phyloP scores from a whole-genome alignment of 1,140 invertebrate species.

The Brachionus manjavacas region DNA sequence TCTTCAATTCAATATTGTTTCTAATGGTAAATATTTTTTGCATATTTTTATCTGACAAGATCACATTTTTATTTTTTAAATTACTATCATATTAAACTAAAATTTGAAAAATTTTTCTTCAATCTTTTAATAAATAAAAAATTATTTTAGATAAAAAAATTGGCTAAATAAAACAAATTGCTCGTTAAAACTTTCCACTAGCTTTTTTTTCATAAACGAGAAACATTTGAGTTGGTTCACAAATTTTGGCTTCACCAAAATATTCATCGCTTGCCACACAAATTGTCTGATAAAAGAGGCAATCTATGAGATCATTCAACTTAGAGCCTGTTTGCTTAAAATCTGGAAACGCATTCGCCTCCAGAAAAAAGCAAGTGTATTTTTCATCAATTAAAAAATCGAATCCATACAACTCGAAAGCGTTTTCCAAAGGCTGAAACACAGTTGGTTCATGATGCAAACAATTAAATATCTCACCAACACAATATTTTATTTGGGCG shows the following conservation, averaged over 20 bases:
- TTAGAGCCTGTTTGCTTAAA: conserved; percentile 15
- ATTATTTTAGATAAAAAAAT: background rate
- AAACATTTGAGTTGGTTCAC: background rate
- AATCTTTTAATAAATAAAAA: background rate
- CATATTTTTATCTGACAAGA: no score
- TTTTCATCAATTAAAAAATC: conserved; percentile 40
- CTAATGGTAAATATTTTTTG: no score
- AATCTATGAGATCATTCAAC: conserved; percentile 12
- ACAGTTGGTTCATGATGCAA: conserved; percentile 27
- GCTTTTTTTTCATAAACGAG: background rate
- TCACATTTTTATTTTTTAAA: no score
- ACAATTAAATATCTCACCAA: conserved; percentile 30
- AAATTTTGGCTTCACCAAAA: background rate
- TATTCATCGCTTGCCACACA: background rate
- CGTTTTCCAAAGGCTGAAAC: conserved; percentile 34
- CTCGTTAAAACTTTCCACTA: background rate
- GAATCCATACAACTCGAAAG: conserved; percentile 24
- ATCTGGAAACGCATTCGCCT: conserved; percentile 34
- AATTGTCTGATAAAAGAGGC: conserved; percentile 10
- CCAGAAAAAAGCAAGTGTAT: conserved; percentile 4
- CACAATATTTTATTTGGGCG: background rate
- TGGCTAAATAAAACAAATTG: background rate
- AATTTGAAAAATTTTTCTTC: background rate
- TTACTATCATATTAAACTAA: no score
- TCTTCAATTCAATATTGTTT: no score